Percentiles rank a stretch among this genome's conserved stretches.
These are phyloP conservation scores for Heteropelma amictum DNA, from an alignment of 2,888 invertebrate genomes.

Conservation along the genomic window DNA sequence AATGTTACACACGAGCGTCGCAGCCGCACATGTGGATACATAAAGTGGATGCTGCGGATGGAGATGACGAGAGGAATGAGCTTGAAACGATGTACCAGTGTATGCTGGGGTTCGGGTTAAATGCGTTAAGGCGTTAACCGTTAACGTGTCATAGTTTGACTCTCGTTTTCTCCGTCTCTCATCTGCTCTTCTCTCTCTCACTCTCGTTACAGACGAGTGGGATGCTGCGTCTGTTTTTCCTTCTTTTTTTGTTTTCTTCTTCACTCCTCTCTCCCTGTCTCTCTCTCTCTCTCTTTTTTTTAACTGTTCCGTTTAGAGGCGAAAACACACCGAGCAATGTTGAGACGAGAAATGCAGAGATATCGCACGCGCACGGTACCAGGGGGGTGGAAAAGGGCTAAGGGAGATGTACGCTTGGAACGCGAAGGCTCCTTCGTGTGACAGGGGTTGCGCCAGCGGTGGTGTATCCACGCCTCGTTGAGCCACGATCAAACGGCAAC, in stretches of 20 bases:
- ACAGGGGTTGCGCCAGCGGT: constrained; percentile 26
- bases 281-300: neutral
- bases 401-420: neutral
- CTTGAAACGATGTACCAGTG: constrained; percentile 4
- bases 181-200: constrained; percentile 9
- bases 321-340: constrained; percentile 22
- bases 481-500: constrained; percentile 71
- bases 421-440: neutral
- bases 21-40: no score
- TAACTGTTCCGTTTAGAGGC: constrained; percentile 15
- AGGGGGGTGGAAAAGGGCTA: no score
- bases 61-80: constrained; percentile 9
- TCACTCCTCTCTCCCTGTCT: no score
- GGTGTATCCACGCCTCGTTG: constrained; percentile 66
- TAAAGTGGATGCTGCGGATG: neutral
- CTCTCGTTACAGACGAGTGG: no score
- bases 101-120: constrained; percentile 51
- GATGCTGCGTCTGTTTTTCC: no score
- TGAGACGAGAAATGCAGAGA: constrained; percentile 15
- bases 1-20: no score
- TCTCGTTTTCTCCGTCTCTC: no score
- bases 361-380: no score
- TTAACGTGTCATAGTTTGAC: constrained; percentile 57
- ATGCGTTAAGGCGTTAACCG: constrained; percentile 67
- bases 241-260: no score